Evolutionary conservation across 2,113 vertebrate genomes (phyloP).

Genomic region (Entosphenus tridentatus): DNA sequence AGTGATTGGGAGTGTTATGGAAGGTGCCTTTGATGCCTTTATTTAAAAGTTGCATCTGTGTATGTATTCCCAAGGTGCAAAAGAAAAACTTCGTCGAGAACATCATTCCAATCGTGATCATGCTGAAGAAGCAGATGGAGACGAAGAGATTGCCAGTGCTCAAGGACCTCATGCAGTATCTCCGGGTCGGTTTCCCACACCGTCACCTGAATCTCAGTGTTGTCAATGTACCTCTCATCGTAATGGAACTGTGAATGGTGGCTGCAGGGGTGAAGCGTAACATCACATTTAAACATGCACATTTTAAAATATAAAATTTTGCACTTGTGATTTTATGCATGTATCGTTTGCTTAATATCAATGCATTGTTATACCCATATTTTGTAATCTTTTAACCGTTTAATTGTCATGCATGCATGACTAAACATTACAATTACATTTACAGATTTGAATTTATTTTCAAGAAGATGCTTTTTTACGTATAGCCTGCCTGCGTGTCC

Average conservation of each 20-base stretch:
- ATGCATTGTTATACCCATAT: too few species aligned
- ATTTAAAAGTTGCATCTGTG: too few species aligned
- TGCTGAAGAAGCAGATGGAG: slow-evolving; percentile 55
- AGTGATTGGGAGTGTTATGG: background rate
- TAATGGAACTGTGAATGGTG: too few species aligned
- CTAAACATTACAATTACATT: too few species aligned
- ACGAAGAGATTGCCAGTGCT: slow-evolving; percentile 48
- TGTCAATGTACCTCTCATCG: too few species aligned
- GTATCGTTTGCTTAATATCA: background rate
- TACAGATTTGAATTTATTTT: too few species aligned
- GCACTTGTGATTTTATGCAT: background rate
- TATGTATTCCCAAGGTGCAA: slow-evolving; percentile 33
- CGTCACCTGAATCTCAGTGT: too few species aligned
- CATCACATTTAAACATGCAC: background rate
- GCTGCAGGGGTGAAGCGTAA: background rate
- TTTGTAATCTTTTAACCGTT: too few species aligned
- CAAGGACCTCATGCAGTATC: slow-evolving; percentile 60
- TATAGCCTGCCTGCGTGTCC: too few species aligned
- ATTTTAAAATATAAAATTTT: background rate
- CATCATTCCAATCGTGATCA: slow-evolving; percentile 56
- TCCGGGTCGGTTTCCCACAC: slow-evolving; percentile 31
- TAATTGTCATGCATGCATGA: too few species aligned
- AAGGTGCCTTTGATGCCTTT: background rate
- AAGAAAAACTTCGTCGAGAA: slow-evolving; percentile 76
- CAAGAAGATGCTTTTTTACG: too few species aligned